Evolutionary conservation across 2,113 vertebrate genomes (phyloP).

Genomic region (Marcusenius ussheri): DNA sequence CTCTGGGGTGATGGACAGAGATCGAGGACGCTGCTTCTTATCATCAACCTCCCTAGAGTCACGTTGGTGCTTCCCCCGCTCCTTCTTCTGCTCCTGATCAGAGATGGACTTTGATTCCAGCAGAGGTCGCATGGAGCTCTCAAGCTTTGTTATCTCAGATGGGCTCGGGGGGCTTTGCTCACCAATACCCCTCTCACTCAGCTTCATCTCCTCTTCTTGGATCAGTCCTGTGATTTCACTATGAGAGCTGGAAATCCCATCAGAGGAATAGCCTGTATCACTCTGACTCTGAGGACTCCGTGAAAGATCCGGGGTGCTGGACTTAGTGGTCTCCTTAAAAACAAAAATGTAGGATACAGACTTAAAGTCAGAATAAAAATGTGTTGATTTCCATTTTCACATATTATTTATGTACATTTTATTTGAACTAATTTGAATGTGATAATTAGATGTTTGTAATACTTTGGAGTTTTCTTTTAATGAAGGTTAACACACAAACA

Average conservation of each 20-base stretch:
- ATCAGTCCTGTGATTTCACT: conserved; percentile 89
- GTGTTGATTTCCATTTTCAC: not conserved
- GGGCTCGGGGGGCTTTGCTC: conserved; percentile 72
- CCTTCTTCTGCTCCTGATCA: conserved; percentile 39
- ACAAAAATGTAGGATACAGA: not conserved
- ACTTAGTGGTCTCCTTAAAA: conserved; percentile 79
- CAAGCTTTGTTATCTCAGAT: conserved; percentile 84
- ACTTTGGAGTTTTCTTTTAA: not conserved
- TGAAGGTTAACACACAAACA: not conserved
- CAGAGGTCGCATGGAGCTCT: conserved; percentile 78
- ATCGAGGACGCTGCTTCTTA: conserved; percentile 75
- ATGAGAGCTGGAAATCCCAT: conserved; percentile 90
- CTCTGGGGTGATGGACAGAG: conserved; percentile 81
- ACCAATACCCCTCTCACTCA: conserved; percentile 70
- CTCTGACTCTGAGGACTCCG: conserved; percentile 86
- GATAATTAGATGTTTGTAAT: not conserved
- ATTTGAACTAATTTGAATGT: not conserved
- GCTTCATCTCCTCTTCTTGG: conserved; percentile 80
- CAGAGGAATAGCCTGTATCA: conserved; percentile 94
- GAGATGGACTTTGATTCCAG: conserved; percentile 65
- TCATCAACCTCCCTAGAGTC: conserved; percentile 46
- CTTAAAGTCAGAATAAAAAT: not conserved
- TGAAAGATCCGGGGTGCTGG: conserved; percentile 74
- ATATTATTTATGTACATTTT: not conserved
- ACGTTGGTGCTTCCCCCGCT: not conserved